Evolutionary conservation across 2,113 vertebrate genomes (phyloP).

Genomic region (Todiramphus chloris): DNA sequence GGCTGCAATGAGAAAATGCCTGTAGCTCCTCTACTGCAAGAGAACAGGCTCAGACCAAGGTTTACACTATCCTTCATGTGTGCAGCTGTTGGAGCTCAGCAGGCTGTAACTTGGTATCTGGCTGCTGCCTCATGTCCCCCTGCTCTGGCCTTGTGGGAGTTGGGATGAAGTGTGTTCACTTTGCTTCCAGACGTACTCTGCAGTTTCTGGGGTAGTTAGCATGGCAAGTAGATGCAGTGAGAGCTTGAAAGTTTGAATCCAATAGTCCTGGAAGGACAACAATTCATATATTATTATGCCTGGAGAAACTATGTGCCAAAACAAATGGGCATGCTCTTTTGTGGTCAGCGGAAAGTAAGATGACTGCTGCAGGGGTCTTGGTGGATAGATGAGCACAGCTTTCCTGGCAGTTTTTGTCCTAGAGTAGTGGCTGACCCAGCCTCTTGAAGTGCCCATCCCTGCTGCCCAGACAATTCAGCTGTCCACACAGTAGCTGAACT

Average conservation of each 20-base stretch:
- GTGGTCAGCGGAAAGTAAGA: not conserved
- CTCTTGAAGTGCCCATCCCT: not conserved
- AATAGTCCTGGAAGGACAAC: conserved; percentile 45
- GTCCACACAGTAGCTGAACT: not conserved
- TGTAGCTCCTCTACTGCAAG: not conserved
- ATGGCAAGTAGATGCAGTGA: conserved; percentile 87
- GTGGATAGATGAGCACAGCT: not conserved
- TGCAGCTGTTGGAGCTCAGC: not conserved
- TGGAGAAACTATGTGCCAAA: not conserved
- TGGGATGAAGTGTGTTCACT: conserved; percentile 69
- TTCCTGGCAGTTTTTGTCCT: not conserved
- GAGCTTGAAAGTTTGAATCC: conserved; percentile 71
- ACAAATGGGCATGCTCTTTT: not conserved
- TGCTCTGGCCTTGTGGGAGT: not conserved
- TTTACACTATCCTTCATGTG: not conserved
- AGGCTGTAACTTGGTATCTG: not conserved
- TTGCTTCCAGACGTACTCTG: conserved; percentile 75
- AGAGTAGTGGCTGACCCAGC: not conserved
- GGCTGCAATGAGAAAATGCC: not conserved
- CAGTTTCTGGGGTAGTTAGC: conserved; percentile 82
- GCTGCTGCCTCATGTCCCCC: not conserved
- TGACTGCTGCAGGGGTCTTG: not conserved
- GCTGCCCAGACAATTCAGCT: not conserved
- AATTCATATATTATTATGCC: not conserved
- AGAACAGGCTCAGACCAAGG: not conserved